phyloP scores from a whole-genome alignment of 1,140 invertebrate species.

The Leucophenga varia region DNA sequence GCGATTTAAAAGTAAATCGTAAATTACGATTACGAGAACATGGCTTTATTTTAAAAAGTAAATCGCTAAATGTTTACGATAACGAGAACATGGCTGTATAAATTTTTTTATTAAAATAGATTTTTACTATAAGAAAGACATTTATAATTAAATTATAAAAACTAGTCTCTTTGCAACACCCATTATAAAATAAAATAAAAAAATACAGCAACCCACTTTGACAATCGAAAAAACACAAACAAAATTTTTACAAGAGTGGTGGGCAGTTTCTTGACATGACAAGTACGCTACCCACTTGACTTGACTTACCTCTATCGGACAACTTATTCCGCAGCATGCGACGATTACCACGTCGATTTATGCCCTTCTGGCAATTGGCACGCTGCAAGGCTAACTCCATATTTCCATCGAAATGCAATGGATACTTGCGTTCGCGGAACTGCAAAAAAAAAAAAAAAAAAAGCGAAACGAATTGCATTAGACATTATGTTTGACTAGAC shows the following conservation, averaged over 20 bases:
- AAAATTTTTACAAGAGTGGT: neutral
- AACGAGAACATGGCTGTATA: too few relatives aligned
- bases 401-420: constrained; percentile 57
- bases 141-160: too few relatives aligned
- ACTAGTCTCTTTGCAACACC: too few relatives aligned
- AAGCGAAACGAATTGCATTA: neutral
- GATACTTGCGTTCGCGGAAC: constrained; percentile 60
- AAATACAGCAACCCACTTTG: constrained; percentile 15
- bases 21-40: too few relatives aligned
- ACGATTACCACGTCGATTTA: constrained; percentile 39
- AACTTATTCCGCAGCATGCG: constrained; percentile 52
- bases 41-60: too few relatives aligned
- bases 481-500: too few relatives aligned
- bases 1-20: too few relatives aligned
- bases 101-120: too few relatives aligned
- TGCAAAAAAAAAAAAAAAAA: constrained; percentile 19
- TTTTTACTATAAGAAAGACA: too few relatives aligned
- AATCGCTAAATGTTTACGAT: too few relatives aligned
- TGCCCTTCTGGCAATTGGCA: constrained; percentile 53
- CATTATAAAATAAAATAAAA: too few relatives aligned
- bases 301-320: constrained; percentile 44
- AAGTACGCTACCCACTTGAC: neutral
- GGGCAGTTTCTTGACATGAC: neutral
- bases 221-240: constrained; percentile 1
- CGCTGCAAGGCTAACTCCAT: constrained; percentile 49